Evolutionary conservation across 1,140 invertebrate genomes (phyloP), one percentile per base, ranked within the genome.

Genomic region (Rhyacophila brunnea): DNA sequence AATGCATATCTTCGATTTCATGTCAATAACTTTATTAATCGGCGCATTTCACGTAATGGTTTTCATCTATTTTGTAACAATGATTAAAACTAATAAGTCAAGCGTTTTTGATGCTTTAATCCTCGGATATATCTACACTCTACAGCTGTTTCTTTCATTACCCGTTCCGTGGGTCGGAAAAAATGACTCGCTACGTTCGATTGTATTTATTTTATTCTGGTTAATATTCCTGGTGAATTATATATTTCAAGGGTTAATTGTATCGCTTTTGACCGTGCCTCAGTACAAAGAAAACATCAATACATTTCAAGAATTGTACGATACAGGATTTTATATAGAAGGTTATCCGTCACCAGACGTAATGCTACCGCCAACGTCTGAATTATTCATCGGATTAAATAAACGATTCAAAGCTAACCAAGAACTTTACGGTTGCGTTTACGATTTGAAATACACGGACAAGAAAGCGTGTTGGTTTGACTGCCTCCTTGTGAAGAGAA

Each of bases 341-440:
- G 77, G 72, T 1, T 68, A 77, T 35, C 66, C 70, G 0, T 76
- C 77, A 6, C 75, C 75, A 5, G 77, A 79, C 62, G 64, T 71
- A 6, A 54, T 73, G 1, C 61, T 77, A n/a, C 75, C 75, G 18
- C 67, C 72, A 18, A 65, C 58, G 0, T 71, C 75, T 42, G 71
- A 77, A 54, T 62, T 43, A 51, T 74, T 68, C 66, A 52, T 56
- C 23, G 68, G 63, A 32, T 69, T 79, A n/a, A 75, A 73, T 44
- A 67, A 66, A 6, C 71, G 67, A 59, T 58, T 75, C 14, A 67
- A 69, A 4, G 43, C 66, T 1, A 68, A 71, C 11, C 62, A 64
- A 43, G 68, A 73, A 58, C 58, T 74, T 18, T 71, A 71, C 48
- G 68, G 54, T 4, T 79, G 77, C 58, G 60, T 74, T 11, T 64